A percentile compares a stretch with the other conserved stretches of the same genome.
Conservation (phyloP, 1,140 invertebrate genomes). For the Apis mellifera region DNA sequence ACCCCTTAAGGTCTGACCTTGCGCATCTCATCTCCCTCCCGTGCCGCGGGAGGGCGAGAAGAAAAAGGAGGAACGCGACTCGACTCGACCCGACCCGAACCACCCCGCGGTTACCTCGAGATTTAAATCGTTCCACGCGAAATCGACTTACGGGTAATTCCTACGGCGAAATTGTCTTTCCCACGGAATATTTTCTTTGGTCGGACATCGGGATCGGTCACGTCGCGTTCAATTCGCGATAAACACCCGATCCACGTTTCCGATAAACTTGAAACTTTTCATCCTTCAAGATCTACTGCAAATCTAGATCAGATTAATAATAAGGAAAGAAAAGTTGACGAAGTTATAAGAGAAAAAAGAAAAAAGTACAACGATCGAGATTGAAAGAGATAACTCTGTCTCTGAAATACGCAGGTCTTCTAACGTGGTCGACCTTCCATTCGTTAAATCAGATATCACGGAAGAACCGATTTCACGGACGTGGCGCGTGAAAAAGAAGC, state of each 20-base stretch:
- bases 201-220: not conserved
- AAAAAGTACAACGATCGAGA: not conserved
- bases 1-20: slow-evolving; percentile 70
- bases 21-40: slow-evolving; percentile 64
- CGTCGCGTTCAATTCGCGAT: not conserved
- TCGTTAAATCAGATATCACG: slow-evolving; percentile 27
- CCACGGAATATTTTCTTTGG: not conserved
- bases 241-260: not conserved
- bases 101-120: slow-evolving; percentile 57
- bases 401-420: not conserved
- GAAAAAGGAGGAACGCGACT: slow-evolving; percentile 50
- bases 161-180: slow-evolving; percentile 32
- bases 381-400: not conserved
- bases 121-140: slow-evolving; percentile 59
- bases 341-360: not conserved
- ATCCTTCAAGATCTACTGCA: not conserved
- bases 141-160: slow-evolving; percentile 53
- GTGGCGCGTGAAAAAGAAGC: slow-evolving; percentile 12
- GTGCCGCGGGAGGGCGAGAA: slow-evolving; percentile 46
- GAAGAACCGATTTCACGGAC: slow-evolving; percentile 8
- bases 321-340: not conserved
- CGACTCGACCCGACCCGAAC: slow-evolving; percentile 34
- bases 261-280: not conserved
- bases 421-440: not conserved
- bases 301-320: not conserved